These are phyloP conservation scores for Holcopasites calliopsidis DNA, from an alignment of 1,140 invertebrate genomes.

Conservation along the genomic window DNA sequence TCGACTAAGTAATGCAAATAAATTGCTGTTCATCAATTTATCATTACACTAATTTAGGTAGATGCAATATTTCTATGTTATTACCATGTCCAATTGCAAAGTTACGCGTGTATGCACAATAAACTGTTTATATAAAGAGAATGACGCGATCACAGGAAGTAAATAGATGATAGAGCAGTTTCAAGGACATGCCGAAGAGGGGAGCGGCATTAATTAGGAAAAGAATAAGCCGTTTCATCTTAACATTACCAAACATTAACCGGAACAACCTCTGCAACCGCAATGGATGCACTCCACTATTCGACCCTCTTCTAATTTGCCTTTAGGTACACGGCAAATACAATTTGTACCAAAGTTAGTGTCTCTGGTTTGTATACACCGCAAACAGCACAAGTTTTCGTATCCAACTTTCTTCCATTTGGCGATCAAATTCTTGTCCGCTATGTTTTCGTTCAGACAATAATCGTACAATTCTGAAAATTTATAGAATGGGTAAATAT, in stretches of 20 bases:
- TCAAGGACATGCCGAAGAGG: no score
- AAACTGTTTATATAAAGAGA: no score
- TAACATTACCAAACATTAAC: constrained; percentile 76
- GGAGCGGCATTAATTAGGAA: no score
- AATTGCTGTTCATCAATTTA: no score
- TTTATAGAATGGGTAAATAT: not conserved
- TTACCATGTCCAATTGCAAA: no score
- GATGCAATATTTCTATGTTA: no score
- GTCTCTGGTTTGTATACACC: constrained; percentile 98
- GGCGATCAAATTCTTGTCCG: constrained; percentile 98
- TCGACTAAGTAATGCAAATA: no score
- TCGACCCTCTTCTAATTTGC: constrained; percentile 98
- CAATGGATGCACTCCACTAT: constrained; percentile 99
- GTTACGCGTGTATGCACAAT: no score
- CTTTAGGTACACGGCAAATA: constrained; percentile 99
- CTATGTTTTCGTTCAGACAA: constrained; percentile 97
- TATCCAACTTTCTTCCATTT: constrained; percentile 99
- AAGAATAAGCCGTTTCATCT: not conserved
- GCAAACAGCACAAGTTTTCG: constrained; percentile 99
- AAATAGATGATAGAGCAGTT: not conserved
- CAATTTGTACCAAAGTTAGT: constrained; percentile 99
- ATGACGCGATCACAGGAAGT: no score
- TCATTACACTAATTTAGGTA: no score
- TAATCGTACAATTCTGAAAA: constrained; percentile 96
- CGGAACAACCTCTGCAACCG: constrained; percentile 97